A percentile compares a stretch with the other conserved stretches of the same genome.
These are phyloP conservation scores for Argyresthia albistria DNA, from an alignment of 2,888 invertebrate species.

Conservation along the genomic window DNA sequence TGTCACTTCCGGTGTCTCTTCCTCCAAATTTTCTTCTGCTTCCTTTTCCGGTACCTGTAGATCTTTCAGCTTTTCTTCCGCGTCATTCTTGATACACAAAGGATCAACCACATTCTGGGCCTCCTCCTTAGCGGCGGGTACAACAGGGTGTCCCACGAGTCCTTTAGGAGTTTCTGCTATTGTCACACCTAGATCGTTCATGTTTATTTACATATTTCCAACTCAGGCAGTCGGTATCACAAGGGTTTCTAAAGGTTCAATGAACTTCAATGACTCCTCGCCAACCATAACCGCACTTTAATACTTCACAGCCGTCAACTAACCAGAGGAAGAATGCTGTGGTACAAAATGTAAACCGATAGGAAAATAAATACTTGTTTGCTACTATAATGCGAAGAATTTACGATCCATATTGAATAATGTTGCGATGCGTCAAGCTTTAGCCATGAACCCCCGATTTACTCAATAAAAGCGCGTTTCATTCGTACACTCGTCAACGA, in stretches of 20 bases:
- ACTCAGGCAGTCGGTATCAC: conserved; percentile 50
- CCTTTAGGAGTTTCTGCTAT: conserved; percentile 23
- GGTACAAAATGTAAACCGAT: no score
- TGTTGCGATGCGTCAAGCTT: conserved; percentile 45
- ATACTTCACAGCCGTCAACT: neutral
- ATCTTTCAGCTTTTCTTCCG: neutral
- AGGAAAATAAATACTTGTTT: neutral
- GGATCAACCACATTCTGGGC: conserved; percentile 53
- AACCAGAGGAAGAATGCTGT: neutral
- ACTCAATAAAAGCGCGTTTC: neutral
- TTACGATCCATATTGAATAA: conserved; percentile 50
- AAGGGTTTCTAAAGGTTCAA: conserved; percentile 54
- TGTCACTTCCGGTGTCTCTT: conserved; percentile 24
- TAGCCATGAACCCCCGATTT: conserved; percentile 52
- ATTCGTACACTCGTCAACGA: no score
- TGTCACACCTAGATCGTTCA: conserved; percentile 66
- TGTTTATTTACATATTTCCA: conserved; percentile 71
- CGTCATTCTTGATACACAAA: conserved; percentile 33
- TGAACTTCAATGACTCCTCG: conserved; percentile 50
- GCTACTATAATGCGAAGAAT: conserved; percentile 18
- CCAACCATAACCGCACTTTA: conserved; percentile 25
- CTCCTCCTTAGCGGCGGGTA: conserved; percentile 27
- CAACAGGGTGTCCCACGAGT: neutral
- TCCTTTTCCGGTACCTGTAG: conserved; percentile 21
- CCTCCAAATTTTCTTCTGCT: conserved; percentile 15